Conservation (phyloP, 2,113 vertebrate species). For the Burhinus bistriatus region DNA sequence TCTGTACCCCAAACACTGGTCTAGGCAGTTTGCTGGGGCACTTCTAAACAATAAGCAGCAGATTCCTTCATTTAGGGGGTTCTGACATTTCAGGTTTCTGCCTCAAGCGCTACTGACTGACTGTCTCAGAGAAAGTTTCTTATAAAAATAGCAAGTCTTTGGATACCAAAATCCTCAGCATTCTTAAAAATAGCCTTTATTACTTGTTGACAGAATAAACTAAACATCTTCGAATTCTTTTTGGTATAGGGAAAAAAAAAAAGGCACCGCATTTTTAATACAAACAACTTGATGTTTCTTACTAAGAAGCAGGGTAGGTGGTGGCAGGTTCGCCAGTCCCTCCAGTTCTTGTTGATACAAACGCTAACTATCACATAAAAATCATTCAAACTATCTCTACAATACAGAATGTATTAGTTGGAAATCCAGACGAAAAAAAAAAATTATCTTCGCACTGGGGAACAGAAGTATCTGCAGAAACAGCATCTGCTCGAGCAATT, state of each 20-base stretch:
- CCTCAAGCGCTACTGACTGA: neutral
- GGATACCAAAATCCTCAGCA: neutral
- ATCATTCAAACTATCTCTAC: neutral
- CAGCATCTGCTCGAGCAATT: neutral
- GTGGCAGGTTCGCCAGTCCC: neutral
- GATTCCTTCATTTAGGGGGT: neutral
- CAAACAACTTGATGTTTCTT: neutral
- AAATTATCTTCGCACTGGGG: neutral
- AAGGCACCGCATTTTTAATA: neutral
- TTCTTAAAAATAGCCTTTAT: neutral
- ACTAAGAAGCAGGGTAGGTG: neutral
- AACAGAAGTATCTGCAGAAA: neutral
- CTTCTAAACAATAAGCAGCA: neutral
- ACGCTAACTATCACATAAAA: neutral
- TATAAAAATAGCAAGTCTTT: neutral
- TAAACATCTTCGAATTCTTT: neutral
- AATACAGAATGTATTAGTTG: neutral
- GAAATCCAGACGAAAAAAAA: neutral
- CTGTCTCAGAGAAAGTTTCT: neutral
- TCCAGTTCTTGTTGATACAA: neutral
- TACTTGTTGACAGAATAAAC: neutral
- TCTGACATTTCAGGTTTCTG: neutral
- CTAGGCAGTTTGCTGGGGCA: neutral
- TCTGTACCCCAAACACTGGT: neutral
- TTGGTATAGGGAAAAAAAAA: neutral